These are phyloP conservation scores for Nasonia vitripennis DNA, from an alignment of 1,140 invertebrate species.

Conservation along the genomic window DNA sequence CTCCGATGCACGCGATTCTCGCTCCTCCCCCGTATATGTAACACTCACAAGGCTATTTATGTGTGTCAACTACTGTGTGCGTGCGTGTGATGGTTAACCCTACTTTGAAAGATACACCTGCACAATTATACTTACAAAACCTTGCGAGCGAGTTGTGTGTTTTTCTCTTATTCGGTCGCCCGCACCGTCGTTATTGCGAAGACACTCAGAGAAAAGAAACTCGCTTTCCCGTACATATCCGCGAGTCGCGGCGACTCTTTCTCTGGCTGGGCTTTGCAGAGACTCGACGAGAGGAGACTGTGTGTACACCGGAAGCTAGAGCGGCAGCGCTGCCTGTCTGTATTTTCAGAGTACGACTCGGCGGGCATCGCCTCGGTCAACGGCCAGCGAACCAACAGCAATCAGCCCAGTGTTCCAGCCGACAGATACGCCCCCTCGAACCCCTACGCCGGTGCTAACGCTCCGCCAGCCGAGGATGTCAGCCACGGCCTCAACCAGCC, in stretches of 20 bases:
- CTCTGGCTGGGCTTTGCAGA: slow-evolving; percentile 40
- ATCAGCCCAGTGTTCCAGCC: slow-evolving; percentile 28
- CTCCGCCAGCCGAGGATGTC: slow-evolving; percentile 64
- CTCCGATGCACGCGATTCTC: neutral
- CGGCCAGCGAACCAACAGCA: slow-evolving; percentile 59
- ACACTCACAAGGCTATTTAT: neutral
- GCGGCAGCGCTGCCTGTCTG: neutral
- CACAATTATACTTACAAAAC: no score
- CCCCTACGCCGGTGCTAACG: slow-evolving; percentile 70
- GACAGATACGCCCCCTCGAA: slow-evolving; percentile 60
- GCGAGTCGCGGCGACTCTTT: neutral
- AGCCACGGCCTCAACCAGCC: slow-evolving; percentile 50
- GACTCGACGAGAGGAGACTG: neutral
- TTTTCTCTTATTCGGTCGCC: no score
- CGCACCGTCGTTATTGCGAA: neutral
- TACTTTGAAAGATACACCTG: neutral
- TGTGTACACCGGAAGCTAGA: neutral
- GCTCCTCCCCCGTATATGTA: neutral
- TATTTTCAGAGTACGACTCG: slow-evolving; percentile 71
- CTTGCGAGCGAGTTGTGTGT: no score
- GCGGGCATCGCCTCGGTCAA: slow-evolving; percentile 68
- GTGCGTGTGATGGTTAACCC: neutral
- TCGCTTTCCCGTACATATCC: neutral
- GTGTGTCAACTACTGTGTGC: neutral
- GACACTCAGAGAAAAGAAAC: slow-evolving; percentile 40